A percentile compares a stretch with the other conserved stretches of the same genome.
Conservation (phyloP, 2,797 vertebrate species). For the Eremophila alpestris region DNA sequence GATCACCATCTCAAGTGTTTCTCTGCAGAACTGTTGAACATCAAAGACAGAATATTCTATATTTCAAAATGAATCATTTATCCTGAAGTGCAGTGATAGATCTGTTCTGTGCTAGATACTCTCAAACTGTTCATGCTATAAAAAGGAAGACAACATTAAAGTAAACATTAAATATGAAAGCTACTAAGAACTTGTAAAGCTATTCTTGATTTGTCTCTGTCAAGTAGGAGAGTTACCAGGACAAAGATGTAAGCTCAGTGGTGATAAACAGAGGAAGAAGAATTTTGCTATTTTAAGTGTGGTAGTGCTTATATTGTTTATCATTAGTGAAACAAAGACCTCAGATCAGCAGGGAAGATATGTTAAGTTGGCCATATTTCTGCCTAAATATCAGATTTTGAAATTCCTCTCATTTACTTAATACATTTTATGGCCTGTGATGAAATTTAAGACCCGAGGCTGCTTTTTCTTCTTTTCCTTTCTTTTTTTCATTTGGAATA, state of each 20-base stretch:
- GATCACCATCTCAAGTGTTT: slow-evolving; percentile 56
- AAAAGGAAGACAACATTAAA: slow-evolving; percentile 9
- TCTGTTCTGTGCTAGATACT: neutral
- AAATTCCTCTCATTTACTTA: neutral
- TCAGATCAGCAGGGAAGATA: neutral
- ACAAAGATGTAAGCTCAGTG: neutral
- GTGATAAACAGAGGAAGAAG: slow-evolving; percentile 18
- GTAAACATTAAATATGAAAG: slow-evolving; percentile 35
- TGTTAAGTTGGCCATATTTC: neutral
- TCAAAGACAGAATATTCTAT: slow-evolving; percentile 56
- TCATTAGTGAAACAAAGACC: neutral
- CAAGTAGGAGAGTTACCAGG: slow-evolving; percentile 14
- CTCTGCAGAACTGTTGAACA: slow-evolving; percentile 45
- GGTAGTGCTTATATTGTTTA: neutral
- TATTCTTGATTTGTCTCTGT: neutral
- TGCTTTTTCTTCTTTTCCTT: neutral
- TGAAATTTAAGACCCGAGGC: neutral
- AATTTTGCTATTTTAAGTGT: neutral
- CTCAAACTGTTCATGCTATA: neutral
- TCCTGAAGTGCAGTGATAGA: slow-evolving; percentile 29
- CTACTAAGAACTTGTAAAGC: neutral
- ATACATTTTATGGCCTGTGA: neutral
- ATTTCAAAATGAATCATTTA: slow-evolving; percentile 53
- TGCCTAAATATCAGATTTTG: neutral
- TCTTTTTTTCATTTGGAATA: neutral